Conservation (phyloP, 2,888 invertebrate species). For the Sminthurinus aureus region DNA sequence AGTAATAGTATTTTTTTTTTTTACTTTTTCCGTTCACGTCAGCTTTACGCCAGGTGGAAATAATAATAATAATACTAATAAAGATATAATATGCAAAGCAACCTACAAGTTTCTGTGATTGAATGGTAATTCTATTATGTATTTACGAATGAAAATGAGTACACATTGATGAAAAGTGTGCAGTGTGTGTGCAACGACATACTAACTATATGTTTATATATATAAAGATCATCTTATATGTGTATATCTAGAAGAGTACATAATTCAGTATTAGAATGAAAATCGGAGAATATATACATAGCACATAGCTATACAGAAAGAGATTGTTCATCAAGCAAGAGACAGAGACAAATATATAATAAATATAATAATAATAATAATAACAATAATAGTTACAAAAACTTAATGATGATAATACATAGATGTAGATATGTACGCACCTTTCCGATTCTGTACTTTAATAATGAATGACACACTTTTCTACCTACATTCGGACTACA, state of each 20-base stretch:
- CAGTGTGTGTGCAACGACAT: not conserved
- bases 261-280: not conserved
- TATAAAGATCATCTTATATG: no score
- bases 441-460: no score
- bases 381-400: constrained; percentile 21
- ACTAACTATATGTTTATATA: not conserved
- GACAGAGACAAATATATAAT: no score
- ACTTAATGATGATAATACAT: constrained; percentile 33
- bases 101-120: not conserved
- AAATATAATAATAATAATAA: not conserved
- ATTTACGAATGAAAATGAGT: constrained; percentile 16
- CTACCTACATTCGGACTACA: not conserved
- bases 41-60: not conserved
- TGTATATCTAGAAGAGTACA: not conserved
- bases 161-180: not conserved
- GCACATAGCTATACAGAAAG: no score
- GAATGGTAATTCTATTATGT: constrained; percentile 12
- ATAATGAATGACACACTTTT: no score
- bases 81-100: no score
- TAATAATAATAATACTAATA: no score
- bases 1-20: not conserved
- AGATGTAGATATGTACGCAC: not conserved
- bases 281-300: not conserved
- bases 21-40: constrained; percentile 1
- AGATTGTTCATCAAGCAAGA: no score